These are phyloP conservation scores for Yoshiicerus persimilis DNA, from an alignment of 1,140 invertebrate genomes.

Conservation along the genomic window DNA sequence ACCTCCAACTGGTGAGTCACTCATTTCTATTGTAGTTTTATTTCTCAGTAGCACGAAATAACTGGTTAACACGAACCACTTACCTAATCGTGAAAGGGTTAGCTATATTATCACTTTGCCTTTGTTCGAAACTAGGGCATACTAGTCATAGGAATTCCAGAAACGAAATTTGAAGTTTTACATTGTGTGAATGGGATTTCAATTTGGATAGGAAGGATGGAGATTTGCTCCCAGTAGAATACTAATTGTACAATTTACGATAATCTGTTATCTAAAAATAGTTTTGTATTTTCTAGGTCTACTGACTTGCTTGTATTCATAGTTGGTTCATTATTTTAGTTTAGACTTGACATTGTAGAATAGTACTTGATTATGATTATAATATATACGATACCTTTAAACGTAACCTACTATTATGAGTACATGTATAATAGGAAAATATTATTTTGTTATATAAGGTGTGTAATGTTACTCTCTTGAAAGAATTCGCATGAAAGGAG, in stretches of 20 bases:
- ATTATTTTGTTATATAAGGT: too few species aligned
- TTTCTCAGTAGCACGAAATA: neutral
- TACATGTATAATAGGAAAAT: neutral
- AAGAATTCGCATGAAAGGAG: neutral
- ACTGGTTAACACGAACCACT: neutral
- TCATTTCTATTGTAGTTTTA: neutral
- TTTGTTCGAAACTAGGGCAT: neutral
- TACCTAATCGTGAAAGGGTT: neutral
- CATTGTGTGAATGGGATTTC: neutral
- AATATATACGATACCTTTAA: too few species aligned
- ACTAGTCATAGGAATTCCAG: neutral
- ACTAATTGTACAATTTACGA: too few species aligned
- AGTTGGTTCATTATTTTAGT: neutral
- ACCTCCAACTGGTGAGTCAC: conserved; percentile 42
- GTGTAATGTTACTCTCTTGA: too few species aligned
- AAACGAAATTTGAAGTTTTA: neutral
- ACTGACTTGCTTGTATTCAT: too few species aligned
- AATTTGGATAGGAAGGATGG: neutral
- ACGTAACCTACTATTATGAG: too few species aligned
- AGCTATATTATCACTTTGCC: neutral
- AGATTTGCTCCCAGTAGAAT: neutral
- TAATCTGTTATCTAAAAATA: neutral
- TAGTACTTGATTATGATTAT: too few species aligned
- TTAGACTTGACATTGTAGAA: neutral
- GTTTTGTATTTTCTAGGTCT: neutral